phyloP scores from a whole-genome alignment of 2,113 vertebrate species.

The Anolis carolinensis region DNA sequence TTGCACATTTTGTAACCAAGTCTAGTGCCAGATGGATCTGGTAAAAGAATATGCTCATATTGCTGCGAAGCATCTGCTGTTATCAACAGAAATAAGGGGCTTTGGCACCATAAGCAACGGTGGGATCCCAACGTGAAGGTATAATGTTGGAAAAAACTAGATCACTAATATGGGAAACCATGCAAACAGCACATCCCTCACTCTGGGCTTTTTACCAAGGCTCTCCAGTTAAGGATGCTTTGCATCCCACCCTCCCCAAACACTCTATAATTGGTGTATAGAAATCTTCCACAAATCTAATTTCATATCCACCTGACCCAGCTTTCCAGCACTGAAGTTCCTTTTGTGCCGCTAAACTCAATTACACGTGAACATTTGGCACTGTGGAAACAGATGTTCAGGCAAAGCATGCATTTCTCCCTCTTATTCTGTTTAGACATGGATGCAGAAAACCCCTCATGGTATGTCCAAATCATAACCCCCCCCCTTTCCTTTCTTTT shows the following conservation, averaged over 20 bases:
- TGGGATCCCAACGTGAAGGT: slow-evolving; percentile 65
- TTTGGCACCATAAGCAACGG: slow-evolving; percentile 70
- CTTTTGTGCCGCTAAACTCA: slow-evolving; percentile 75
- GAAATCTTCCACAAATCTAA: slow-evolving; percentile 74
- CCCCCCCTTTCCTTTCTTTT: not conserved
- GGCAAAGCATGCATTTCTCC: slow-evolving; percentile 33
- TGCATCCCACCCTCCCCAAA: slow-evolving; percentile 62
- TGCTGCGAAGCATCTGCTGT: slow-evolving; percentile 68
- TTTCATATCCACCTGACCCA: slow-evolving; percentile 76
- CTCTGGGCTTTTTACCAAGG: slow-evolving; percentile 53
- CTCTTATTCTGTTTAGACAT: not conserved
- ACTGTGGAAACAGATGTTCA: slow-evolving; percentile 60
- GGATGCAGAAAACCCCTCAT: not conserved
- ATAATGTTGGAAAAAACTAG: slow-evolving; percentile 44
- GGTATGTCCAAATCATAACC: not conserved
- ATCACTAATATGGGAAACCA: slow-evolving; percentile 61
- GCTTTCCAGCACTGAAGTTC: slow-evolving; percentile 68
- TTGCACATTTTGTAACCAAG: slow-evolving; percentile 59
- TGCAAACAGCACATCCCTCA: slow-evolving; percentile 69
- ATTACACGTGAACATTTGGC: slow-evolving; percentile 66
- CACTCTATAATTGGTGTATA: slow-evolving; percentile 62
- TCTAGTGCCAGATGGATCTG: slow-evolving; percentile 71
- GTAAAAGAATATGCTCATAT: slow-evolving; percentile 65
- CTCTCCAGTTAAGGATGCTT: slow-evolving; percentile 63
- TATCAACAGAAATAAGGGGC: slow-evolving; percentile 69